Evolutionary conservation across 2,797 vertebrate species (phyloP), one percentile per base, ranked within the genome.

Genomic region (Apogon hyalosoma): DNA sequence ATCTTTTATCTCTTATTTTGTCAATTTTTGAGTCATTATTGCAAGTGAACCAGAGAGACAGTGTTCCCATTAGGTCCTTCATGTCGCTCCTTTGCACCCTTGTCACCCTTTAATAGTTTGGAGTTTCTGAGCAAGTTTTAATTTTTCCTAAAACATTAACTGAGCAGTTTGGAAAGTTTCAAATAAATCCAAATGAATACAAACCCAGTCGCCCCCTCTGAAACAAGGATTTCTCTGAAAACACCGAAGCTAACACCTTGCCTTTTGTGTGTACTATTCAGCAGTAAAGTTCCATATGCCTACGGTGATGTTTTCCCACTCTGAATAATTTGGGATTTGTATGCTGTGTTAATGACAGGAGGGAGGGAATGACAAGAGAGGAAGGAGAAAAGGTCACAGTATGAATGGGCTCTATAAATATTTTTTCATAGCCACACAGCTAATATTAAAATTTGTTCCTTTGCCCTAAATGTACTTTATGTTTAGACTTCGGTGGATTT

Each of bases 101-200:
- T 83, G 72, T 67, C 64, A 74, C 68, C 43, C 10, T 74, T 59
- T 28, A 69, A 75, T 69, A 82, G 63, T 85, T 58, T 65, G 72
- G 69, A 54, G 68, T 75, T 73, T 86, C 69, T 69, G 42, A 57
- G 79, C 38, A 13, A 79, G 55, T 82, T 87, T 80, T 61, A 48
- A 56, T 72, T 86, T 89, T 90, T 91, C 90, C 89, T 88, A 87
- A 90, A 89, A 90, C 88, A 90, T 73, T 73, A 49, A 58, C 50
- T 8, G n/a, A 55, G 78, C 51, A 63, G 48, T 73, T 78, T 86
- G 90, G 90, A 92, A 91, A 89, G 78, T 89, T 86, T 84, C 74
- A 76, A 83, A 83, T 80, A 66, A 75, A 69, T 49, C 67, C 52
- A 76, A 80, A 80, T 86, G 75, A 85, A 82, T 58, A 79, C 59